phyloP scores from a whole-genome alignment of 2,113 vertebrate genomes.

The Neopipo cinnamomea region DNA sequence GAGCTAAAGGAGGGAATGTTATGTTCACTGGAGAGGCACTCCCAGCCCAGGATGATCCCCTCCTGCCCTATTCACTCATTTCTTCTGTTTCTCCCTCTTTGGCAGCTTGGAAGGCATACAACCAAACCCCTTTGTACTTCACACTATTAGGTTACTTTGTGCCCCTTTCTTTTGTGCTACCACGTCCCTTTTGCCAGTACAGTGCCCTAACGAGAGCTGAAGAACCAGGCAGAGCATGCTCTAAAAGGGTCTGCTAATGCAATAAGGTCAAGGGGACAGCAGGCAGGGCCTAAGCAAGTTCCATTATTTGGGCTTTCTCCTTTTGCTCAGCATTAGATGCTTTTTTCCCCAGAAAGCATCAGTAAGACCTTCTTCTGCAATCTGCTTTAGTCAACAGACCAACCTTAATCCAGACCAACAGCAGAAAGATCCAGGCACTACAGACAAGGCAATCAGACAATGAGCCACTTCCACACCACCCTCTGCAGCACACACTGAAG shows the following conservation, averaged over 20 bases:
- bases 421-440: neutral
- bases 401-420: neutral
- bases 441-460: rapidly evolving
- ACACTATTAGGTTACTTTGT: neutral
- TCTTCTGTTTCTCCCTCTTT: neutral
- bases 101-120: neutral
- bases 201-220: neutral
- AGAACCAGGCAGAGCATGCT: neutral
- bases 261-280: neutral
- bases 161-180: neutral
- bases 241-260: neutral
- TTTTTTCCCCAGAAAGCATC: neutral
- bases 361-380: neutral
- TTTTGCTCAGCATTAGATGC: neutral
- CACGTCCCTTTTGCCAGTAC: neutral
- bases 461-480: neutral
- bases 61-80: neutral
- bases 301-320: neutral
- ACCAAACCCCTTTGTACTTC: neutral
- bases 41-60: neutral
- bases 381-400: neutral
- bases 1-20: neutral
- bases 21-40: neutral
- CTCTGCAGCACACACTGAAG: neutral
- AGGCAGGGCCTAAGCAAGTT: neutral